These are phyloP conservation scores for Plagodis pulveraria DNA, from an alignment of 2,888 invertebrate species.

Conservation along the genomic window DNA sequence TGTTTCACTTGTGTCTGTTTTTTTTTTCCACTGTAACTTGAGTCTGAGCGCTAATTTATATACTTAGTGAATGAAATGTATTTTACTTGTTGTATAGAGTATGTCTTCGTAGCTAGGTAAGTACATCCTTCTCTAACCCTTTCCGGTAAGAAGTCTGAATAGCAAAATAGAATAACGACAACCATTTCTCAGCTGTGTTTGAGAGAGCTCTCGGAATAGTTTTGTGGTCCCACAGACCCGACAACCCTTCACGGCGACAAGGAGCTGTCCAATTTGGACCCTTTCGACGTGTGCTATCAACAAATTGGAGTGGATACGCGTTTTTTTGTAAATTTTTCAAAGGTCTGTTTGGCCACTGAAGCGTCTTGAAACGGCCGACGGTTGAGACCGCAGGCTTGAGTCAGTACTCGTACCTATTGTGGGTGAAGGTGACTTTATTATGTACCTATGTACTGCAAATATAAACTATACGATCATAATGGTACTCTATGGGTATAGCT, in stretches of 20 bases:
- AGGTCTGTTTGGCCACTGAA: conserved; percentile 39
- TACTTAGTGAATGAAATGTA: not conserved
- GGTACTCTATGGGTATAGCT: too few relatives aligned
- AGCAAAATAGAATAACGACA: conserved; percentile 28
- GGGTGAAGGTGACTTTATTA: not conserved
- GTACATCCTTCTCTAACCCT: conserved; percentile 1
- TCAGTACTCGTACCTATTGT: conserved; percentile 8
- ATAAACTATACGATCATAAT: too few relatives aligned
- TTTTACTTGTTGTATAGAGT: not conserved
- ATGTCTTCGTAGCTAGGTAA: not conserved
- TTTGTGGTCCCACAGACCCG: conserved; percentile 43
- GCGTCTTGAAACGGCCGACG: conserved; percentile 6
- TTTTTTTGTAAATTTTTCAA: conserved; percentile 44
- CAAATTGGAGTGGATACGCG: conserved; percentile 44
- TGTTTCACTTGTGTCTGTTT: too few relatives aligned
- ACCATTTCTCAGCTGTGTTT: conserved; percentile 29
- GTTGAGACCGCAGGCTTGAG: conserved; percentile 1
- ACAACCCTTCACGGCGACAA: conserved; percentile 35
- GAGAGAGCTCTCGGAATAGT: conserved; percentile 36
- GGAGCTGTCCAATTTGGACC: conserved; percentile 39
- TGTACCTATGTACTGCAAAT: not conserved
- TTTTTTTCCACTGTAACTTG: too few relatives aligned
- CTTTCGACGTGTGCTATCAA: conserved; percentile 37
- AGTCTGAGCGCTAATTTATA: too few relatives aligned
- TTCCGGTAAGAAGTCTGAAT: conserved; percentile 14